Conservation (phyloP, 1,140 invertebrate genomes). For the Scaptomyza pallida region DNA sequence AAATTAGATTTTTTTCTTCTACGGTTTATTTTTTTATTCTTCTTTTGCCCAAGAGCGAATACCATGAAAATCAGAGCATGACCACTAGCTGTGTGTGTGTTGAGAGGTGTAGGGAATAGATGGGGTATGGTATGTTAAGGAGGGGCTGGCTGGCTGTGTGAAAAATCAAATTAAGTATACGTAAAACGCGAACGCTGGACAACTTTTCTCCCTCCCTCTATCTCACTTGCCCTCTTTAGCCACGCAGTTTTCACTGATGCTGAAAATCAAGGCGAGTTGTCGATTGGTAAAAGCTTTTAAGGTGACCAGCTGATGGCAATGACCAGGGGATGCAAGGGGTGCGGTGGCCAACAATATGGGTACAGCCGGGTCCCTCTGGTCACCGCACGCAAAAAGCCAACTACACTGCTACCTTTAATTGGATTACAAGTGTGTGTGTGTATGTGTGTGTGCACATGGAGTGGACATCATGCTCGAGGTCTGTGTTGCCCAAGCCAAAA, state of each 20-base stretch:
- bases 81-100: constrained; percentile 60
- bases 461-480: constrained; percentile 35
- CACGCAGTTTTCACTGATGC: constrained; percentile 53
- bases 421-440: constrained; percentile 73
- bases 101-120: constrained; percentile 25
- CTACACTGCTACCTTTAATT: constrained; percentile 81
- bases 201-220: too few species aligned
- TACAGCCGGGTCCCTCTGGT: constrained; percentile 26
- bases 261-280: constrained; percentile 81
- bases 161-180: constrained; percentile 82
- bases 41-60: constrained; percentile 36
- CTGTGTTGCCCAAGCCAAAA: constrained; percentile 57
- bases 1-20: constrained; percentile 79
- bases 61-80: constrained; percentile 76
- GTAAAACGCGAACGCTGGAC: constrained; percentile 67
- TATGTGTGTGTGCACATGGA: constrained; percentile 11
- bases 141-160: constrained; percentile 53
- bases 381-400: constrained; percentile 78
- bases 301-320: constrained; percentile 62
- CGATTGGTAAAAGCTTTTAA: constrained; percentile 82
- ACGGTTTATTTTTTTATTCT: constrained; percentile 19
- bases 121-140: constrained; percentile 12
- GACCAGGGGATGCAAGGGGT: constrained; percentile 8
- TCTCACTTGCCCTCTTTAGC: constrained; percentile 3
- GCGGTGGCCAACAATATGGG: constrained; percentile 10